These are phyloP conservation scores for Leptura quadrifasciata DNA, from an alignment of 2,888 invertebrate species.

Conservation along the genomic window DNA sequence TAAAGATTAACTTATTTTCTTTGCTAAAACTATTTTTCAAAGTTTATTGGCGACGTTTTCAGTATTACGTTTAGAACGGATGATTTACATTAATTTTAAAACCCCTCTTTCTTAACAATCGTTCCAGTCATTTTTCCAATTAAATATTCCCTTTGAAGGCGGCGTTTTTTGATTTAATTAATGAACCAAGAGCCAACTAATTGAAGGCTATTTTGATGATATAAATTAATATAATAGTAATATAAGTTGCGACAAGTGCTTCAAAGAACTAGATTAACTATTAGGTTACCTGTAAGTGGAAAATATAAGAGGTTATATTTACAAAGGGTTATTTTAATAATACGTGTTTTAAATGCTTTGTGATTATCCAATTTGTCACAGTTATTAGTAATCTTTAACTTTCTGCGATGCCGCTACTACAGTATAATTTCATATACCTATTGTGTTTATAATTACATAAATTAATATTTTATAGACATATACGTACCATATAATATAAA, in stretches of 20 bases:
- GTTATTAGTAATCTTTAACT: conserved; percentile 28
- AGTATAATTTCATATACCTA: conserved; percentile 9
- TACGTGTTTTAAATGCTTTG: conserved; percentile 35
- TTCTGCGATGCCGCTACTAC: background rate
- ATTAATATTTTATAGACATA: background rate
- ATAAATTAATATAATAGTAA: conserved; percentile 31
- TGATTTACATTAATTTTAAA: background rate
- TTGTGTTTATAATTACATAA: conserved; percentile 19
- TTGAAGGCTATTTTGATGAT: conserved; percentile 31
- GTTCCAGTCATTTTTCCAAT: conserved; percentile 17
- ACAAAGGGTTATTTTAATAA: conserved; percentile 39
- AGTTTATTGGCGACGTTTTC: too few species aligned
- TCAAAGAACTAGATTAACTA: conserved; percentile 19
- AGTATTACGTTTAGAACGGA: background rate
- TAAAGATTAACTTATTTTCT: too few species aligned
- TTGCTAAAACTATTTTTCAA: too few species aligned
- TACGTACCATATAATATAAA: too few species aligned
- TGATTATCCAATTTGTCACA: conserved; percentile 40
- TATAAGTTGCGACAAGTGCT: conserved; percentile 14
- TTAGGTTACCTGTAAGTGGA: conserved; percentile 30
- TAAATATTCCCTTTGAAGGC: conserved; percentile 31
- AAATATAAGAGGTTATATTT: conserved; percentile 40
- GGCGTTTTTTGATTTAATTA: conserved; percentile 22
- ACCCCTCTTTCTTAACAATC: background rate
- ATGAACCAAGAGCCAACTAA: conserved; percentile 9